These are phyloP conservation scores for Manis javanica DNA, from an alignment of 2,797 vertebrate genomes.

Conservation along the genomic window DNA sequence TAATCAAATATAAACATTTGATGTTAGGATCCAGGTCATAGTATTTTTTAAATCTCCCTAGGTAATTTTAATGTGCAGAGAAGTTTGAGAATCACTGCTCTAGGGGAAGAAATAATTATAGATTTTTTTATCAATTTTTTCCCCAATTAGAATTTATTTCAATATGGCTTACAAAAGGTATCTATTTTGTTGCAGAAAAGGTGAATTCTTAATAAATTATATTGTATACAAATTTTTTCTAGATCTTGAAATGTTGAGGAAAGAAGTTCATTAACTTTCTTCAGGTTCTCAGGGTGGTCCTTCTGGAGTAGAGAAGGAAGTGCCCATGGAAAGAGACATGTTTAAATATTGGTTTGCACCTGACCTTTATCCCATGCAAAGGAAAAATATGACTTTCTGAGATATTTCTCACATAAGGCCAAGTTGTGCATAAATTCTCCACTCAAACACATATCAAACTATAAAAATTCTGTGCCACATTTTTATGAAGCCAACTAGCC, in stretches of 20 bases:
- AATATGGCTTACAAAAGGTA: background rate
- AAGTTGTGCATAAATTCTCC: background rate
- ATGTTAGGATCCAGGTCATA: background rate
- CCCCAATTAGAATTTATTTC: background rate
- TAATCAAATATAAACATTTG: conserved; percentile 47
- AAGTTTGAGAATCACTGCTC: background rate
- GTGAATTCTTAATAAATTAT: background rate
- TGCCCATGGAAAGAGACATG: background rate
- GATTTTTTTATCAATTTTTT: background rate
- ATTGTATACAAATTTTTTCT: background rate
- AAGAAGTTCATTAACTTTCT: background rate
- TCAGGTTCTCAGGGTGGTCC: background rate
- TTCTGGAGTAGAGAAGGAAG: background rate
- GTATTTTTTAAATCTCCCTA: background rate
- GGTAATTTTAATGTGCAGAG: conserved; percentile 6
- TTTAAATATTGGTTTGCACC: background rate
- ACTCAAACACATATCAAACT: background rate
- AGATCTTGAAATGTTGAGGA: background rate
- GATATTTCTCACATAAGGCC: background rate
- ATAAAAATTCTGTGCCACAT: background rate
- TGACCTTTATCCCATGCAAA: background rate
- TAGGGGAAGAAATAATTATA: background rate
- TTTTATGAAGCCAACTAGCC: background rate
- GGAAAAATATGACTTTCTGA: background rate
- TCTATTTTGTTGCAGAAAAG: background rate